These are phyloP conservation scores for Pelobates cultripes DNA, from an alignment of 2,797 vertebrate genomes.

Conservation along the genomic window DNA sequence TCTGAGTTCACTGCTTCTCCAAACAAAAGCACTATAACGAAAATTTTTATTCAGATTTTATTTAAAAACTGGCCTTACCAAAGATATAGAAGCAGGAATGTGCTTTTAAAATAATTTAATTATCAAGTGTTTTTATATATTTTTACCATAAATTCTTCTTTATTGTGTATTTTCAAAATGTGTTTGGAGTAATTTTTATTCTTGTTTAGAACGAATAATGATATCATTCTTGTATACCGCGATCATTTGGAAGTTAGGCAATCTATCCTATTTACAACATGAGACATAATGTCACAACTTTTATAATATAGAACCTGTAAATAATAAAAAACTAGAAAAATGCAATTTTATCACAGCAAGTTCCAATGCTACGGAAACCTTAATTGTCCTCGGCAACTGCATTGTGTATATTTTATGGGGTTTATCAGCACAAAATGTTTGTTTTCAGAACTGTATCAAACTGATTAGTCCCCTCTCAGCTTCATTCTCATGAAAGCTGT, in stretches of 20 bases:
- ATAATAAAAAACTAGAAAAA: not conserved
- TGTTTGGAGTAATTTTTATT: too few species aligned
- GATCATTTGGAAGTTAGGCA: not conserved
- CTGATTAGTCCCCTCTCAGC: conserved; percentile 45
- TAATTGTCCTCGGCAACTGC: conserved; percentile 29
- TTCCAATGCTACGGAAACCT: conserved; percentile 19
- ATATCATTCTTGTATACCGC: not conserved
- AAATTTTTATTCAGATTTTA: too few species aligned
- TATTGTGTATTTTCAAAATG: too few species aligned
- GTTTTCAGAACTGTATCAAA: conserved; percentile 44
- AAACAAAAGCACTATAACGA: too few species aligned
- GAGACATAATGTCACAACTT: not conserved
- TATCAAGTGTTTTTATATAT: too few species aligned
- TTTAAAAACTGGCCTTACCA: too few species aligned
- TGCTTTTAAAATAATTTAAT: too few species aligned
- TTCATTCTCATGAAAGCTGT: conserved; percentile 42
- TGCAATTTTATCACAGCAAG: not conserved
- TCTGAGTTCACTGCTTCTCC: too few species aligned
- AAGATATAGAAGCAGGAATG: too few species aligned
- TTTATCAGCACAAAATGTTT: conserved; percentile 43
- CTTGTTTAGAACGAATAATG: too few species aligned
- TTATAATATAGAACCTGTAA: not conserved
- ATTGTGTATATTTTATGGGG: conserved; percentile 21
- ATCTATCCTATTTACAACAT: not conserved
- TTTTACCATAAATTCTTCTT: too few species aligned